Base-by-base conservation (phyloP, 2,797 vertebrate species). In the Nasua narica region DNA sequence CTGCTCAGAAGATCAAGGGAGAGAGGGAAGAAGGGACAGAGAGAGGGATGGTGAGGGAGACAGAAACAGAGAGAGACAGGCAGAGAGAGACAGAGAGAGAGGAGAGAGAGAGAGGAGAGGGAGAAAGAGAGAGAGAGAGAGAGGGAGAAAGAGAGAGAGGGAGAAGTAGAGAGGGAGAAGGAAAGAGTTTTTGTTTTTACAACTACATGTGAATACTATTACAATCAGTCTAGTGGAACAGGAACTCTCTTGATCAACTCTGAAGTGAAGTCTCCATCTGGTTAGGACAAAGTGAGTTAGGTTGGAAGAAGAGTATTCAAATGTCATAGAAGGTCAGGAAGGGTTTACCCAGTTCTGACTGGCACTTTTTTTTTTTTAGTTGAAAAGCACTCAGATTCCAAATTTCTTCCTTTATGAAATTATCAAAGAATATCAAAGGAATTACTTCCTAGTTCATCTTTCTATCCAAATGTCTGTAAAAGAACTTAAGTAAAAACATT, bases 391-490 rank as follows among this genome's bases (percentile, higher is more conserved):
- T 93, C 81, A 94, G 65, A 93, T 77, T 78, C 76, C 35, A 89
- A 91, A 90, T 91, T 94, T 94, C 35, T 91, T 94, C 48, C 14
- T 77, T 46, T 96, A 91, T 54, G 58, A 93, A 96, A 91, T 89
- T 87, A 83, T 93, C 96, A 96, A 96, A 97, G 70, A 87, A 56
- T 95, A 92, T 91, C 52, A 95, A 85, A 95, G 37, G 72, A 43
- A 46, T 94, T 91, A 32, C 91, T 87, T 97, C 87, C 74, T 48
- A 79, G 56, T 94, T 89, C 35, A 29, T 85, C 62, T 94, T 96
- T 93, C 12, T 69, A 48, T 46, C 74, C 46, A 65, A 88, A 90
- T 93, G 52, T 19, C 72, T 94, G 19, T 72, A 21, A 85, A 96
- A 88, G 16, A 81, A 52, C 13, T 29, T 77, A n/a, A 88, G 32